Conservation (phyloP, 1,140 invertebrate species). For the Dinoponera quadriceps region DNA sequence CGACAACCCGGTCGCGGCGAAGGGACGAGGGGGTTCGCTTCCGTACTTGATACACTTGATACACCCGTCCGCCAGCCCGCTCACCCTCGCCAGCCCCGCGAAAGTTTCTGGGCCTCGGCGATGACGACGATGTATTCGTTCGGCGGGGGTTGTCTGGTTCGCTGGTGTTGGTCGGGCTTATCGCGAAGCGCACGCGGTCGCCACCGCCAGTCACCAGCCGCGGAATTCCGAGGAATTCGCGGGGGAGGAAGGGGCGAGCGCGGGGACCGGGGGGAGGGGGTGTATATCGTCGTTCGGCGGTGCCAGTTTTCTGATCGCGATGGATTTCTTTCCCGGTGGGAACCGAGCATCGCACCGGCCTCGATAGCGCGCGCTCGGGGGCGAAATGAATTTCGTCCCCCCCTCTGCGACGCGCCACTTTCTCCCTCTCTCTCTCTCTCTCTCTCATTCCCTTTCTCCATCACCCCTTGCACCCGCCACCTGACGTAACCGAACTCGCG, state of each 20-base stretch:
- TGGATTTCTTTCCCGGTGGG: conserved; percentile 74
- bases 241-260: conserved; percentile 26
- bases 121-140: conserved; percentile 54
- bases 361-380: conserved; percentile 26
- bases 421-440: no score
- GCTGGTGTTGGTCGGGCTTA: conserved; percentile 75
- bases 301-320: conserved; percentile 74
- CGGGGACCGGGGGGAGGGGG: conserved; percentile 1
- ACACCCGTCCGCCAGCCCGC: background rate
- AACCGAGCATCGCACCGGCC: conserved; percentile 51
- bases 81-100: background rate
- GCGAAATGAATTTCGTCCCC: conserved; percentile 44
- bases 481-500: conserved; percentile 34
- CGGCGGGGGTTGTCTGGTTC: conserved; percentile 34
- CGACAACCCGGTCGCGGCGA: background rate
- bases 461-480: no score
- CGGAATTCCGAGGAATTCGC: conserved; percentile 72
- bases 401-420: background rate
- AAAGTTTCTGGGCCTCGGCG: conserved; percentile 62
- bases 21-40: background rate
- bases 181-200: conserved; percentile 82
- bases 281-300: conserved; percentile 68
- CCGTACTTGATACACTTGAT: conserved; percentile 50
- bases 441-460: no score
- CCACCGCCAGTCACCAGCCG: conserved; percentile 80